Base-by-base conservation (phyloP, 2,797 vertebrate species). In the Bryconaethiops microstoma region DNA sequence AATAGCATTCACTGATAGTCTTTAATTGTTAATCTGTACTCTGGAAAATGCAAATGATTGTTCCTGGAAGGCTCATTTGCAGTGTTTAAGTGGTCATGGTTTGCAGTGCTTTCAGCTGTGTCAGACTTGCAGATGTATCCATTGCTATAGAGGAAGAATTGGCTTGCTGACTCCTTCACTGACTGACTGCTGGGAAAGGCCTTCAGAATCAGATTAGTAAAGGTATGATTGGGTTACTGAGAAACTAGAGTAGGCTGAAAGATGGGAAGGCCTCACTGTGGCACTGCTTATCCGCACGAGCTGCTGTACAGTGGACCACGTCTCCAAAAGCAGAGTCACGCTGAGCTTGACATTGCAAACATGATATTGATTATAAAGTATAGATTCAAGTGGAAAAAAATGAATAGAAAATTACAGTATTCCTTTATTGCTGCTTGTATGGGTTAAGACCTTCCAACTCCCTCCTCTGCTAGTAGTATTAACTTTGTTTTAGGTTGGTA, bases 181-280 rank as follows among this genome's bases (percentile, higher is more conserved):
- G 74, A 78, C 78, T 52, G 80, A 75, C 83, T 84, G 76, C 83
- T 39, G 79, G 80, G 85, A 91, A 89, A 67, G 52, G 88, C 88
- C 89, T 78, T 84, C 77, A 85, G 52, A 93, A 94, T 93, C 78
- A 90, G 89, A 93, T 94, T 92, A 93, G 90, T 91, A 89, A 87
- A 85, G 54, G 83, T 78, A 85, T 92, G 90, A 94, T 84, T 88
- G 74, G 76, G 87, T 94, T 92, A 90, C 78, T 84, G 82, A 82
- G 71, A 86, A 87, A 86, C 81, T 80, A 29, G 74, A 74, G 86
- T 81, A 86, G 83, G 45, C 57, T 74, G 78, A 45, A 60, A 81
- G 76, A 19, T 57, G 73, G 84, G 81, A 83, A 89, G 68, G 78
- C 84, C 84, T 84, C 88, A 90, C 88, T 89, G 85, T 88, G 86